Percentiles rank a stretch among this genome's conserved stretches.
Evolutionary conservation across 2,113 vertebrate species (phyloP).

Genomic region (rabbit (Oryctolagus cuniculus)): DNA sequence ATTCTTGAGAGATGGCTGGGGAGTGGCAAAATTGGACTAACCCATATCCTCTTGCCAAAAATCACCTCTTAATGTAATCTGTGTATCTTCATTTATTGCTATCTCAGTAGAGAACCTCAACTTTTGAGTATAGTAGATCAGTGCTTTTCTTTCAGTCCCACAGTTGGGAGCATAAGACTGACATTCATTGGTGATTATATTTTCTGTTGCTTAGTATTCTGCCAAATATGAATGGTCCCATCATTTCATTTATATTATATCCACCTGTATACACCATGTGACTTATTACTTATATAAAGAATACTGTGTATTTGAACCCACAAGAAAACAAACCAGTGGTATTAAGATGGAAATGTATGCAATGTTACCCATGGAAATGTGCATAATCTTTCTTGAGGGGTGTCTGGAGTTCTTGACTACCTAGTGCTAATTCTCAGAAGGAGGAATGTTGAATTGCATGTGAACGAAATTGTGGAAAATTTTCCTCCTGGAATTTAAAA

Average conservation of each 20-base stretch:
- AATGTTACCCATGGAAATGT: background rate
- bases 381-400: background rate
- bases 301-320: background rate
- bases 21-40: background rate
- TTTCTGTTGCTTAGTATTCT: constrained; percentile 14
- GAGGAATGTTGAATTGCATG: background rate
- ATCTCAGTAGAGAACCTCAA: background rate
- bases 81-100: background rate
- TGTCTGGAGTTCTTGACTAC: background rate
- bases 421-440: constrained; percentile 24
- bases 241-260: background rate
- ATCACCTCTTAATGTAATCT: background rate
- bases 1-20: background rate
- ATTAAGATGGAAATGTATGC: background rate
- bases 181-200: background rate
- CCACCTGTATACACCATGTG: background rate
- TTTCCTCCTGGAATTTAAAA: constrained; percentile 53
- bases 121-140: background rate
- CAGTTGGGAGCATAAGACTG: background rate
- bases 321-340: background rate
- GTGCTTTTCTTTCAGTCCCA: background rate
- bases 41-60: background rate
- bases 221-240: background rate
- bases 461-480: constrained; percentile 45
- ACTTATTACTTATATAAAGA: background rate